Conservation (phyloP, 2,797 vertebrate genomes). For the Eulemur coronatus region DNA sequence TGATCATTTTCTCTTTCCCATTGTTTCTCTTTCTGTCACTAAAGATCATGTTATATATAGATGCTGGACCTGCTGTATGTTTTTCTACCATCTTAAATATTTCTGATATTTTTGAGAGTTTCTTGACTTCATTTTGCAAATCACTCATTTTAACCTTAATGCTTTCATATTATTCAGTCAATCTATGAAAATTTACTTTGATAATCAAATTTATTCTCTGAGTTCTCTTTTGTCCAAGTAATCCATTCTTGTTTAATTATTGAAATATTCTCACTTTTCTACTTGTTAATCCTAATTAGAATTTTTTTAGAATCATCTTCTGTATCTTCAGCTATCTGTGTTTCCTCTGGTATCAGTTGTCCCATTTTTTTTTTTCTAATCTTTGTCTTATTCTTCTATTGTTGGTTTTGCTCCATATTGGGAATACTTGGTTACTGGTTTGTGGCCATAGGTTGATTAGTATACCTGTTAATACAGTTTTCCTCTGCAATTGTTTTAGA, state of each 20-base stretch:
- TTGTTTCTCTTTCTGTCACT: background rate
- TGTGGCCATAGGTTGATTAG: background rate
- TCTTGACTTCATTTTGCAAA: background rate
- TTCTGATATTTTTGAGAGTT: background rate
- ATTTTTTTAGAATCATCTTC: background rate
- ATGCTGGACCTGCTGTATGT: background rate
- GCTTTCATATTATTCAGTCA: background rate
- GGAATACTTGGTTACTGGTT: background rate
- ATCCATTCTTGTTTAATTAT: background rate
- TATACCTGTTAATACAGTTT: background rate
- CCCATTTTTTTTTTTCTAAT: background rate
- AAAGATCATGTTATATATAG: background rate
- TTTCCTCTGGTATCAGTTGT: background rate
- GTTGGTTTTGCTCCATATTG: background rate
- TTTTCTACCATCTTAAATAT: background rate
- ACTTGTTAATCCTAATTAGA: background rate
- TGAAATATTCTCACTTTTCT: background rate
- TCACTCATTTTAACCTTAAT: background rate
- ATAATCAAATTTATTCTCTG: background rate
- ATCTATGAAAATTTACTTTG: background rate
- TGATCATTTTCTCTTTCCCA: background rate
- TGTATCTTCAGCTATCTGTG: background rate
- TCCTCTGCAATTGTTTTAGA: background rate
- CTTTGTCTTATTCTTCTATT: background rate
- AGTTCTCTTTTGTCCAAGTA: background rate